Base-by-base conservation (phyloP, 2,888 invertebrate genomes). In the Drosophila basisetae region DNA sequence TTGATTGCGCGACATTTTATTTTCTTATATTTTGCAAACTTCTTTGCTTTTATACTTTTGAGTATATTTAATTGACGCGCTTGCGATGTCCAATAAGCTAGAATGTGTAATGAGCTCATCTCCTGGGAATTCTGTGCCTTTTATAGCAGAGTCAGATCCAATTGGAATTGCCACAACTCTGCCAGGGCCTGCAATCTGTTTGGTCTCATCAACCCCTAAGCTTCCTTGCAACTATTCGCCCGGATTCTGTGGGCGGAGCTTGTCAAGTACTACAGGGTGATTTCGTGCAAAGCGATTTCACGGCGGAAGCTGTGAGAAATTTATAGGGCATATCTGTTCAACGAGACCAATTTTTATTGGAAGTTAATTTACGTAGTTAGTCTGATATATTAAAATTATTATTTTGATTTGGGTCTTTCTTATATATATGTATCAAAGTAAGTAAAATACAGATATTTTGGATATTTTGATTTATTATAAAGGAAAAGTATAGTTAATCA, bases 1-100 rank as follows among this genome's bases (percentile, higher is more conserved):
- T 90, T 96, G 96, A 73, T 95, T 94, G 76, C 95, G 94, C 30
- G 94, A 93, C 92, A 93, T 92, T 65, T 64, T 70, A 13, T 50
- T 9, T 54, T 9, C 18, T 30, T 66, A n/a, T 4, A 25, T 60
- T 41, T 16, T 30, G 16, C 9, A 52, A 10, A 35, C 9, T 9
- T 25, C 54, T 56, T 54, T 28, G 6, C 18, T 28, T 28, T 39
- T 31, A 0, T 49, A 62, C 18, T 62, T 53, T 25, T 35, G 41
- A 39, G 10, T 49, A 13, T 41, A 16, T 22, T 7, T 10, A 52
- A 30, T 31, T n/a, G 49, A 16, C 47, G 37, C 56, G 53, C 72
- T 72, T 78, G 65, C 68, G 70, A 37, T 69, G 35, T 74, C 85
- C 70, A 85, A 91, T 90, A 83, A 84, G 87, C 78, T 76, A 22